Evolutionary conservation across 2,888 invertebrate species (phyloP).

Genomic region (Acronicta psi): DNA sequence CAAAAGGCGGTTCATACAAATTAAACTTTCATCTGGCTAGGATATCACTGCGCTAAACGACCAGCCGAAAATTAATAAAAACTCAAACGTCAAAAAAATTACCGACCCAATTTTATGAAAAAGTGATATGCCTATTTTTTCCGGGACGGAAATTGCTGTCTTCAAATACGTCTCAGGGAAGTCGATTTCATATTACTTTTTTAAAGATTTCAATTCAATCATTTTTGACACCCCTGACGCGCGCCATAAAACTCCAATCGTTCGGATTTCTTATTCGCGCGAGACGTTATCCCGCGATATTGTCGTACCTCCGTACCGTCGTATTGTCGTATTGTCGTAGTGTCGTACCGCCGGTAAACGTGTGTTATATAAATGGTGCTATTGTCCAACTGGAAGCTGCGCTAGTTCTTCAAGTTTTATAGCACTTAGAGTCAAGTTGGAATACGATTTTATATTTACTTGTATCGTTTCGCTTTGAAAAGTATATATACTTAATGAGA

Average conservation of each 20-base stretch:
- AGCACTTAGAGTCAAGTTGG: conserved; percentile 21
- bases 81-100: not conserved
- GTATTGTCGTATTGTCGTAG: conserved; percentile 15
- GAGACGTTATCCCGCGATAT: conserved; percentile 29
- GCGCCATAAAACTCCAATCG: conserved; percentile 47
- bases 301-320: conserved; percentile 29
- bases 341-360: conserved; percentile 39
- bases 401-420: conserved; percentile 43
- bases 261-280: conserved; percentile 41
- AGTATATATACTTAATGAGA: no score
- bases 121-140: not conserved
- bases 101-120: not conserved
- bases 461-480: not conserved
- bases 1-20: no score
- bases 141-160: not conserved
- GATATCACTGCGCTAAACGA: not conserved
- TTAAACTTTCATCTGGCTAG: no score
- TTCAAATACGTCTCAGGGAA: not conserved
- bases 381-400: conserved; percentile 33
- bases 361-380: conserved; percentile 43
- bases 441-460: not conserved
- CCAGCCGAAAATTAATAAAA: not conserved
- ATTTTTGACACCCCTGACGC: conserved; percentile 29
- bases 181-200: conserved; percentile 1
- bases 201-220: conserved; percentile 1